Base-by-base conservation (phyloP, 2,888 invertebrate species). In the Magallana nippona region DNA sequence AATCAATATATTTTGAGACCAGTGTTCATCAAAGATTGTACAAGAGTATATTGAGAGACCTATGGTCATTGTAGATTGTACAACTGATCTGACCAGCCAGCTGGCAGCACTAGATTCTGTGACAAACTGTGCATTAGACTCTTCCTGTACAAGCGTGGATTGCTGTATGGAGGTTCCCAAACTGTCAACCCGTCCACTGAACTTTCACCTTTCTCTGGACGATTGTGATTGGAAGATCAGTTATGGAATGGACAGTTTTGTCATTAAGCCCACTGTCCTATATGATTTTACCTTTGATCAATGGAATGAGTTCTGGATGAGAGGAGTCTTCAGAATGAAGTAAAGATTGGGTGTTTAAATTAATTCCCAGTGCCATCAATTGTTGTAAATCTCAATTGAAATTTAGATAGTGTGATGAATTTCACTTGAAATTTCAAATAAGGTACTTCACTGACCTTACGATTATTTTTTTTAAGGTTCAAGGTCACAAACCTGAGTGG, bases 311-410 rank as follows among this genome's bases (percentile, higher is more conserved):
- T 84, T 86, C 81, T 82, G 84, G 82, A 62, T 88, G 78, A 84
- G 84, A 44, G 84, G 82, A 55, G 81, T 87, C 1, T 79, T 88
- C n/a, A 81, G 86, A 78, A 57, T 88, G 3, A 82, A 85, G 88
- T 88, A 86, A 84, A 82, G 78, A 57, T 55, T 55, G 15, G 15
- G 22, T 27, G 27, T 27, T 27, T 1, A 27, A 1, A 71, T 71
- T 44, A 5, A 5, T 44, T 8, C 8, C 3, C 5, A 44, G n/a
- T n/a, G n/a, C 8, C 44, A 1, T 27, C 44, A 44, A 44, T 44
- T 44, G 5, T 5, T 44, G 3, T 5, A 44, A 44, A 44, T 0
- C 8, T 44, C 8, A 5, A 8, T 44, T 44, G 8, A 3, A 44
- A 8, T 44, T 44, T 44, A 44, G 8, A 44, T 44, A 8, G 10